Percentiles rank a stretch among this genome's conserved stretches.
Evolutionary conservation across 2,888 invertebrate genomes (phyloP).

Genomic region (Rotaria sp.): DNA sequence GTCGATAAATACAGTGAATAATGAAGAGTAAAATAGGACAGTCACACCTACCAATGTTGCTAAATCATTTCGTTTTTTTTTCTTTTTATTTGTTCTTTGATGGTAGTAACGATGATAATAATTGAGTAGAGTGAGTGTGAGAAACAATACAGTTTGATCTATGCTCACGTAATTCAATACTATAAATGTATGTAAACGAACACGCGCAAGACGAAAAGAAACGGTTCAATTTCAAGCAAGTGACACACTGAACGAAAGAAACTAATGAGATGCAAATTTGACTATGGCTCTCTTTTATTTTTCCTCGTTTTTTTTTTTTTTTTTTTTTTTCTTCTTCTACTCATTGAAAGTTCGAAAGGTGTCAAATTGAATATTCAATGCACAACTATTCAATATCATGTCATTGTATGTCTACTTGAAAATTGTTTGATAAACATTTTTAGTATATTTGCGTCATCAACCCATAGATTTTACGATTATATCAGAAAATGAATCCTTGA

Average conservation of each 20-base stretch:
- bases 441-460: not conserved
- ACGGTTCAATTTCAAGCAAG: not conserved
- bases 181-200: not conserved
- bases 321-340: not conserved
- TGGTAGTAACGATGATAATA: too few species aligned
- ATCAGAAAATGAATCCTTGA: not conserved
- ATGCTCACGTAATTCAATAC: not conserved
- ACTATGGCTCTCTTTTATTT: not conserved
- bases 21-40: not conserved
- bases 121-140: not conserved
- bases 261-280: not conserved
- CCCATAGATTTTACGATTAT: not conserved
- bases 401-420: not conserved
- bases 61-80: not conserved
- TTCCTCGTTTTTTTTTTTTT: not conserved
- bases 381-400: not conserved
- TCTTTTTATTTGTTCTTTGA: too few species aligned
- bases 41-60: not conserved
- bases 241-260: not conserved
- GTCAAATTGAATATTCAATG: conserved; percentile 2
- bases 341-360: not conserved
- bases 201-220: not conserved
- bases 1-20: not conserved
- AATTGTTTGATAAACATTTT: not conserved
- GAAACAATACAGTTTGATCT: not conserved